Conservation (phyloP, 1,140 invertebrate species). For the Solenopsis invicta region DNA sequence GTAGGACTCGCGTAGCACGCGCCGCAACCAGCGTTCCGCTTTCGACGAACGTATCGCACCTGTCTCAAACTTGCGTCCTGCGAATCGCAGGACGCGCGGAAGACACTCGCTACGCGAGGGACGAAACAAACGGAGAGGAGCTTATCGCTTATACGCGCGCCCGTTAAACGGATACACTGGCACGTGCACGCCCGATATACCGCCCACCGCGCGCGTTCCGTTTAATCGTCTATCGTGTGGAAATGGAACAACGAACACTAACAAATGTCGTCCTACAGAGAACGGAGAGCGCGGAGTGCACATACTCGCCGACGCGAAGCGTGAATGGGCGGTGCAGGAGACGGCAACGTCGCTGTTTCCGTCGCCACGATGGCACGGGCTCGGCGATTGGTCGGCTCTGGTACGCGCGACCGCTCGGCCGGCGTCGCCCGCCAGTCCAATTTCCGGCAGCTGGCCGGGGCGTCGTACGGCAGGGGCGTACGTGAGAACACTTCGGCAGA, state of each 20-base stretch:
- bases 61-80: no score
- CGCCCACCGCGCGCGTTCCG: constrained; percentile 13
- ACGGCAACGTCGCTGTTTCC: constrained; percentile 72
- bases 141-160: neutral
- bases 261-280: constrained; percentile 58
- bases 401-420: constrained; percentile 27
- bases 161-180: constrained; percentile 36
- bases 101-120: neutral
- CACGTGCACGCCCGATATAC: constrained; percentile 58
- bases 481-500: constrained; percentile 74
- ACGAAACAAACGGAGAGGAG: neutral
- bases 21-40: no score
- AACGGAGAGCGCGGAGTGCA: neutral
- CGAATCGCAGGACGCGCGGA: neutral
- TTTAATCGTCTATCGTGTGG: constrained; percentile 58
- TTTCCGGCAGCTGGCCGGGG: constrained; percentile 19
- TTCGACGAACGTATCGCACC: no score
- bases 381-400: constrained; percentile 60
- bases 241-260: constrained; percentile 71
- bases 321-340: constrained; percentile 71
- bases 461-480: constrained; percentile 79
- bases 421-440: constrained; percentile 12
- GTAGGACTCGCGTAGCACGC: no score
- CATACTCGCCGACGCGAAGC: neutral
- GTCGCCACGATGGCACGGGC: constrained; percentile 24